Evolutionary conservation across 2,113 vertebrate species (phyloP).

Genomic region (Gallinago media): DNA sequence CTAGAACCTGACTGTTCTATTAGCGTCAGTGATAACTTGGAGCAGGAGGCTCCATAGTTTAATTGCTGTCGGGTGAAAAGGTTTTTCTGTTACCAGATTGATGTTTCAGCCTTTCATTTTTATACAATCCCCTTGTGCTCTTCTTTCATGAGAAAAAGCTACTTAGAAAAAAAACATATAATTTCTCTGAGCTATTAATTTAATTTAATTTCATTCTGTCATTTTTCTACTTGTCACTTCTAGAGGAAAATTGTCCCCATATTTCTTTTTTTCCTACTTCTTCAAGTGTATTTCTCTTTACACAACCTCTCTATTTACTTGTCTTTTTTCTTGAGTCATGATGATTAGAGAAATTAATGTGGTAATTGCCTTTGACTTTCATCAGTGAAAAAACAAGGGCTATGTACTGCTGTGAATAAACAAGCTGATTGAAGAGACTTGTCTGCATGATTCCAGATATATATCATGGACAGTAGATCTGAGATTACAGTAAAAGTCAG

Average conservation of each 20-base stretch:
- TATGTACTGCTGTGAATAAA: neutral
- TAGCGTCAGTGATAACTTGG: neutral
- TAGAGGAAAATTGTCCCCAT: neutral
- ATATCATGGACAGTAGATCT: neutral
- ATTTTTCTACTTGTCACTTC: neutral
- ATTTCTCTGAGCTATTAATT: neutral
- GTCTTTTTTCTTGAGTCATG: neutral
- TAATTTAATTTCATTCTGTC: neutral
- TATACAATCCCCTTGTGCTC: neutral
- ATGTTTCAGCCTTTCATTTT: slow-evolving; percentile 4
- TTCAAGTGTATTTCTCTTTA: neutral
- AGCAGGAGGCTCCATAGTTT: neutral
- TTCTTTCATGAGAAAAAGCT: neutral
- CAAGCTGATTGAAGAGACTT: neutral
- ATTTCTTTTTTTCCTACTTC: neutral
- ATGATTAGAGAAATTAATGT: neutral
- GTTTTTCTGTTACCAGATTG: neutral
- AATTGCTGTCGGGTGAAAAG: neutral
- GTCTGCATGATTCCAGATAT: neutral
- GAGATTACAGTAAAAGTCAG: neutral
- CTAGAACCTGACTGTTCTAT: neutral
- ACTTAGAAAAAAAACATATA: neutral
- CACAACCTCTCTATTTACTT: neutral
- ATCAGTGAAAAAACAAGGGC: neutral
- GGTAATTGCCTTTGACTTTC: neutral